Evolutionary conservation across 2,797 vertebrate species (phyloP), one percentile per base, ranked within the genome.

Genomic region (Vultur gryphus): DNA sequence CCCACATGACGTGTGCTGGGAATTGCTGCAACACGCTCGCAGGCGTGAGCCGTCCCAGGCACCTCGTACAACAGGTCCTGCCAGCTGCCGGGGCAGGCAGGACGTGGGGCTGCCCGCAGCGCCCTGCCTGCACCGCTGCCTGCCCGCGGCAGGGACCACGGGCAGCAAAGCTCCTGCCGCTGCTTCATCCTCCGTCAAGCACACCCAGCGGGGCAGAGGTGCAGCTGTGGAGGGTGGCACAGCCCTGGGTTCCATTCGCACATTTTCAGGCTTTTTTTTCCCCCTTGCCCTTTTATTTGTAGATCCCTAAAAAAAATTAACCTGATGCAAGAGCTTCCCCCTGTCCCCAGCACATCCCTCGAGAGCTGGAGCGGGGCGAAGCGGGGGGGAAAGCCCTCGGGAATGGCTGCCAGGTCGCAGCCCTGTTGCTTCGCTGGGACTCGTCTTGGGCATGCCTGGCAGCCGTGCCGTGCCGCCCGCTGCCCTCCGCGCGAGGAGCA

Each of bases 41-140:
- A 16, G 78, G 71, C 58, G 9, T 8, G 33, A 77, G 82, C 91
- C 81, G 10, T 94, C 84, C 55, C 92, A 78, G 80, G 84, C 91
- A 94, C 85, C 97, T 95, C 8, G 92, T 46, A 92, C 94, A 97
- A 96, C 96, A 94, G 95, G 97, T 96, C 96, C 88, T 90, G 94
- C 92, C 87, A 21, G 96, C 90, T 71, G 62, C 71, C 6, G 8
- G 52, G 69, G 55, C 94, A 79, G 90, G 64, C 29, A 6, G 84
- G 70, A 58, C 13, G 10, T 6, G n/a, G 59, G 80, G 80, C 71
- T 76, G 90, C 77, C 78, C 20, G 20, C 46, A 13, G n/a, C 31
- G 3, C 65, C 33, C 83, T 69, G 76, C 77, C 76, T 13, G 28
- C 73, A 8, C 61, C 18, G 2, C 70, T 3, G 43, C 69, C n/a